Evolutionary conservation across 2,797 vertebrate species (phyloP).

Genomic region (Cichlasoma orientale): DNA sequence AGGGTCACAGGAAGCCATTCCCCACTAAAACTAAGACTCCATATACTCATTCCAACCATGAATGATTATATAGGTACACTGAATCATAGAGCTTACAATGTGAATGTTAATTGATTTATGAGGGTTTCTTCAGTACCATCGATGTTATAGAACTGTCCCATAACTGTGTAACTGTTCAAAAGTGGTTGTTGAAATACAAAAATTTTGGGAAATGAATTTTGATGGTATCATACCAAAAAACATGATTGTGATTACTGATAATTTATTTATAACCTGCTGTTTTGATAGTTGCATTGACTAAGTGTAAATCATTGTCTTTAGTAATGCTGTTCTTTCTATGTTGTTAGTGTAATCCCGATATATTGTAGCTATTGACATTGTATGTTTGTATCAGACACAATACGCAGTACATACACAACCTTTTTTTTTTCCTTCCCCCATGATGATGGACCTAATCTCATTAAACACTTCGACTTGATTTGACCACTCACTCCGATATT

Average conservation of each 20-base stretch:
- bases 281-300: constrained; percentile 82
- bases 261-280: constrained; percentile 83
- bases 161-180: constrained; percentile 78
- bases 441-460: constrained; percentile 80
- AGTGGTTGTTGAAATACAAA: constrained; percentile 78
- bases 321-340: constrained; percentile 83
- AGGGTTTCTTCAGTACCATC: constrained; percentile 74
- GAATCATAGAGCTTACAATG: constrained; percentile 72
- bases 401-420: constrained; percentile 68
- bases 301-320: constrained; percentile 83
- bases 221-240: constrained; percentile 78
- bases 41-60: constrained; percentile 69
- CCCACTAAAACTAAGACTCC: constrained; percentile 62
- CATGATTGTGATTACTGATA: constrained; percentile 79
- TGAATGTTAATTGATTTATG: constrained; percentile 74
- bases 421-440: constrained; percentile 61
- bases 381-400: constrained; percentile 79
- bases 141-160: constrained; percentile 78
- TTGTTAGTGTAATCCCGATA: constrained; percentile 82
- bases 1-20: constrained; percentile 76
- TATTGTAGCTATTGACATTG: constrained; percentile 83
- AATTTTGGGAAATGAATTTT: constrained; percentile 72
- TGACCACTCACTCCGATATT: constrained; percentile 61
- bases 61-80: constrained; percentile 74
- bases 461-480: constrained; percentile 77